Conservation (phyloP, 2,113 vertebrate genomes). For the Neodontobutis hainanensis region DNA sequence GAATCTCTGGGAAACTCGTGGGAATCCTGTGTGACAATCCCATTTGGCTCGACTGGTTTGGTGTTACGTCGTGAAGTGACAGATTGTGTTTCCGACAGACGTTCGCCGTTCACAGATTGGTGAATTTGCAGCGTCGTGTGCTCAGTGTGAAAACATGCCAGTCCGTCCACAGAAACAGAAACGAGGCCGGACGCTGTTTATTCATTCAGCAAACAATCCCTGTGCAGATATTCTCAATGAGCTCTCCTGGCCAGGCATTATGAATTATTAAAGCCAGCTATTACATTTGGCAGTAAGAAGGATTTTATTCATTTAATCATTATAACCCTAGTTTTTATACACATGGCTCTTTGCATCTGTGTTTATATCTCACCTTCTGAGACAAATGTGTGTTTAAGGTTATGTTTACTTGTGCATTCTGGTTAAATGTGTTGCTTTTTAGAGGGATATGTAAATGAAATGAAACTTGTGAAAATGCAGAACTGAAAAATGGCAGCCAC, state of each 20-base stretch:
- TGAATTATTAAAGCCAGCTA: conserved; percentile 52
- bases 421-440: no score
- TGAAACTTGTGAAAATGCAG: no score
- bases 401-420: no score
- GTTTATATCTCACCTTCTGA: no score
- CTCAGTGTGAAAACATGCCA: conserved; percentile 65
- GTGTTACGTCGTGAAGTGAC: conserved; percentile 54
- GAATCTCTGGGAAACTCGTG: no score
- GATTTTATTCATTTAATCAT: no score
- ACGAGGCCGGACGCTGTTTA: conserved; percentile 36
- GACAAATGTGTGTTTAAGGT: no score
- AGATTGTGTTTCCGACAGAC: conserved; percentile 64
- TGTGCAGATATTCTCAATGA: conserved; percentile 10
- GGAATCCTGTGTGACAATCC: neutral
- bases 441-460: no score
- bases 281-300: no score
- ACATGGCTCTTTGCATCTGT: no score
- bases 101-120: conserved; percentile 64
- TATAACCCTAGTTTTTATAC: no score
- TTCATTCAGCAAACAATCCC: conserved; percentile 43
- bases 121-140: conserved; percentile 46
- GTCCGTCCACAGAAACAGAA: conserved; percentile 34
- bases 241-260: conserved; percentile 48
- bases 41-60: conserved; percentile 20
- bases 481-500: no score